A percentile compares a stretch with the other conserved stretches of the same genome.
Conservation (phyloP, 1,140 invertebrate species). For the Diprion similis region DNA sequence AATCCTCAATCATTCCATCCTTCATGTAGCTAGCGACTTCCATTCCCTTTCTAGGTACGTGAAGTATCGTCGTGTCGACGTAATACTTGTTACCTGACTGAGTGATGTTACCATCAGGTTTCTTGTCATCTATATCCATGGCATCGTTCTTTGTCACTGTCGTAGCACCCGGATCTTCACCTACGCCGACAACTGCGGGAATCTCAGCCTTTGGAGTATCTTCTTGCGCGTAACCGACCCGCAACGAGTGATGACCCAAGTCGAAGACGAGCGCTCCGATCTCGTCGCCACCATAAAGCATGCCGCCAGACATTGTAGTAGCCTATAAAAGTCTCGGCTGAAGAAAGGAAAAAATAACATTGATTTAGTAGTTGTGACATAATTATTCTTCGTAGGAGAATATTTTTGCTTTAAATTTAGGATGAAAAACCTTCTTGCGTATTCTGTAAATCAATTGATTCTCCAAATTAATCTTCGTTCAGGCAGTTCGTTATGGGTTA, state of each 20-base stretch:
- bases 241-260: constrained; percentile 87
- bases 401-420: no score
- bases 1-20: constrained; percentile 91
- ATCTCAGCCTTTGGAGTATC: constrained; percentile 89
- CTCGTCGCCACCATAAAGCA: constrained; percentile 92
- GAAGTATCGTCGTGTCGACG: constrained; percentile 81
- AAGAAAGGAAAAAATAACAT: no score
- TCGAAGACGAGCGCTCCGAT: constrained; percentile 98
- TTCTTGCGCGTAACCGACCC: constrained; percentile 88
- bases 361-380: no score
- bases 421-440: no score
- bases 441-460: no score
- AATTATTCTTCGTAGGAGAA: no score
- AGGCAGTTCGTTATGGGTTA: no score
- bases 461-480: no score
- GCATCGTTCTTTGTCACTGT: constrained; percentile 63
- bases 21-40: constrained; percentile 82
- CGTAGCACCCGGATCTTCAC: constrained; percentile 65
- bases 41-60: constrained; percentile 85
- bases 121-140: constrained; percentile 69
- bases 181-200: constrained; percentile 76
- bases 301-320: constrained; percentile 61
- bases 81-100: constrained; percentile 71
- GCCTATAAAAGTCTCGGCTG: no score
- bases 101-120: constrained; percentile 60